Evolutionary conservation across 2,888 invertebrate genomes (phyloP), one percentile per base, ranked within the genome.

Genomic region (Polydrusus pterygomalis): DNA sequence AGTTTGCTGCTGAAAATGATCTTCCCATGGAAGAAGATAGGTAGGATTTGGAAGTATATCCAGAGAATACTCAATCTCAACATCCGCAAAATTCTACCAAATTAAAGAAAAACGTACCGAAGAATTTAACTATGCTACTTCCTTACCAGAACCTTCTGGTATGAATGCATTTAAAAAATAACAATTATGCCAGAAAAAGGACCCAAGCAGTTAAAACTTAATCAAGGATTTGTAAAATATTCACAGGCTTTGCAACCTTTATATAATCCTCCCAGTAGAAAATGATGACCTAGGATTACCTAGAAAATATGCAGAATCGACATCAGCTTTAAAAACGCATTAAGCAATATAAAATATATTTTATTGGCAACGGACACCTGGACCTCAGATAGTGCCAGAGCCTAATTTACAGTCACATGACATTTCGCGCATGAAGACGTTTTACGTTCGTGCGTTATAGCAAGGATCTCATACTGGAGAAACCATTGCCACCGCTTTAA

Each of bases 291-390:
- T 25, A 65, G 18, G 18, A 78, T 56, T 77, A 38, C 69, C 74
- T 9, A 34, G 75, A 34, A 38, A 47, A 18, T 75, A 79, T 47
- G 15, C 34, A 49, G 13, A 74, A 25, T 69, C 51, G 51, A 56
- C 51, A 30, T 40, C 34, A 34, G 25, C 25, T 25, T 25, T 25
- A 25, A 25, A 25, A 78, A 77, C 25, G 56, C 80, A 13, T 60
- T 81, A 47, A 65, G 69, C 63, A 15, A 47, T 45, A 64, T 78
- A 30, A 47, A 79, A 18, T 13, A 79, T 70, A 69, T 81, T 45
- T 65, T 77, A 7, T 43, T 81, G 49, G 81, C 78, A 15, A 81
- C 79, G 6, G 81, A 82, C 56, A 78, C 80, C n/a, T 82, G 80
- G 81, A 70, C 78, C 18, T 82, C 80, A 8, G 68, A 73, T 45